Evolutionary conservation across 2,113 vertebrate genomes (phyloP).

Genomic region (Emberiza fucata): DNA sequence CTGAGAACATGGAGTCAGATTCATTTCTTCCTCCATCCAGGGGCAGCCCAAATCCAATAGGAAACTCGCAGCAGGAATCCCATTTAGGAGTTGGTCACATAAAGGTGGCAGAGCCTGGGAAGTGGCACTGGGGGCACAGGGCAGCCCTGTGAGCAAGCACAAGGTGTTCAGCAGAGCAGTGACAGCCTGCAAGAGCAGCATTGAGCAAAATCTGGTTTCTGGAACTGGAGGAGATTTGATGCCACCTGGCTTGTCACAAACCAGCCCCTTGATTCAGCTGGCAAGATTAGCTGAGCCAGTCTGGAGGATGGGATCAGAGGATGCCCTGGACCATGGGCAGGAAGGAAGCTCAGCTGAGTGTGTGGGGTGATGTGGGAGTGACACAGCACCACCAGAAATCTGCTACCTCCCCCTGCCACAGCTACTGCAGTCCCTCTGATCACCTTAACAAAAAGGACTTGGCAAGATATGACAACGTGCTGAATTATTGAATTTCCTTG

Average conservation of each 20-base stretch:
- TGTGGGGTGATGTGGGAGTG: background rate
- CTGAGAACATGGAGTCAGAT: too few species aligned
- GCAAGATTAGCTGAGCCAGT: background rate
- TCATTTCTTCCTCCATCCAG: too few species aligned
- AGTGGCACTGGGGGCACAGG: background rate
- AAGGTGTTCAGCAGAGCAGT: background rate
- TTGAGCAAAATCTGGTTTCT: background rate
- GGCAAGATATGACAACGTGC: accelerated
- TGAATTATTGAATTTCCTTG: background rate
- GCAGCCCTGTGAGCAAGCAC: background rate
- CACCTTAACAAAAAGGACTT: too few species aligned
- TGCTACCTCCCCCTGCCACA: background rate
- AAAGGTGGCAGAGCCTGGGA: background rate
- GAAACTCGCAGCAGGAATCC: background rate
- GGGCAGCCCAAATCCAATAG: too few species aligned
- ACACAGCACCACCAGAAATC: background rate
- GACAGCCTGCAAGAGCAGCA: background rate
- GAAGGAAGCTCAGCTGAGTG: background rate
- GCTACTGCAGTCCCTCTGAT: background rate
- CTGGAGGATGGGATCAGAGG: background rate
- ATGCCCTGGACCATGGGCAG: background rate
- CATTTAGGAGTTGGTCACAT: background rate
- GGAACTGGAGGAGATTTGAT: background rate
- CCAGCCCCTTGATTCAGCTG: background rate
- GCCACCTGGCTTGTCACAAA: background rate